Base-by-base conservation (phyloP, 2,888 invertebrate genomes). In the Drosophila conformis region DNA sequence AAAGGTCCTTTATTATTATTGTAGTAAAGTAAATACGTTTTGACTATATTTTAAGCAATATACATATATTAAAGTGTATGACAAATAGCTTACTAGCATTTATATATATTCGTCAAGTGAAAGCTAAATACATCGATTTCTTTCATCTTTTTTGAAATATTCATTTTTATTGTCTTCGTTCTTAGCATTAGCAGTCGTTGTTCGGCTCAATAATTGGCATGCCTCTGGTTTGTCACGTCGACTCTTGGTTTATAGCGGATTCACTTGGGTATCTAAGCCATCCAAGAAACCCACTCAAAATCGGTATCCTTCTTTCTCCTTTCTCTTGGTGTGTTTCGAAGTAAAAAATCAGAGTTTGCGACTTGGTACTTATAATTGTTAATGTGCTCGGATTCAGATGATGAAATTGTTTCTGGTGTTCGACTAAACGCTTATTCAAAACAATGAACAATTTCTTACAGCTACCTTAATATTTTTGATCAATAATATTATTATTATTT, bases 1-100 rank as follows among this genome's bases (percentile, higher is more conserved):
- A 83, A 87, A 78, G 90, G 90, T 82, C 67, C 76, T 63, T 75
- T 70, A 76, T 76, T 73, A 78, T 78, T 78, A 65, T 51, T 65
- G 33, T 68, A 74, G 63, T 73, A 58, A 70, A 73, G 36, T 42
- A 49, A 56, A 69, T 60, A 63, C 60, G 59, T 65, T 75, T 77
- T 75, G 83, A 75, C 69, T 83, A 78, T 70, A 60, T 76, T 76
- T 76, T 73, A 78, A 64, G 69, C 53, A 56, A 38, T 70, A 76
- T 70, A 73, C 29, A 36, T 52, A 31, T 25, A 18, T 33, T n/a
- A 65, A 71, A 59, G 62, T 83, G 59, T 83, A 71, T 73, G 36
- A 59, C 51, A 31, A 74, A 53, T 59, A 60, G 80, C 61, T 73
- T 68, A 54, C 33, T 62, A 80, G 70, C 57, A 63, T 69, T 69